A percentile compares a stretch with the other conserved stretches of the same genome.
Conservation (phyloP, 2,797 vertebrate species). For the Helarctos malayanus region DNA sequence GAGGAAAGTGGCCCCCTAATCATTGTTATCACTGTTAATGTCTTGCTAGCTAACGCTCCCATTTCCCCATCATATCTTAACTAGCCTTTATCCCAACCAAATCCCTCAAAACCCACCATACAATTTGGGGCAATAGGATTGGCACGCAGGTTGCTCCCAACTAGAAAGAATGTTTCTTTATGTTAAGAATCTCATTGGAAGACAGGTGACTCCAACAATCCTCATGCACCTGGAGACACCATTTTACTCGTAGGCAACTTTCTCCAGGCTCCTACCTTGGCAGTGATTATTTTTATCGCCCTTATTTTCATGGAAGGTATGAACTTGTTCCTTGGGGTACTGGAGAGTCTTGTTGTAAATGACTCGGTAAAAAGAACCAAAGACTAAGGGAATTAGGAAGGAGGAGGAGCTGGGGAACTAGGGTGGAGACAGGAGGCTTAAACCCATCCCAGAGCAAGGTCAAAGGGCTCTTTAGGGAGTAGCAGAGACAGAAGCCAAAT, state of each 20-base stretch:
- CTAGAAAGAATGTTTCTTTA: conserved; percentile 33
- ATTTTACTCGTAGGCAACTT: neutral
- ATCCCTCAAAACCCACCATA: neutral
- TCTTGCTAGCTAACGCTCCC: neutral
- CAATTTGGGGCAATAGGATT: neutral
- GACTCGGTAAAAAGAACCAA: conserved; percentile 27
- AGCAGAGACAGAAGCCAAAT: conserved; percentile 52
- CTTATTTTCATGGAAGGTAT: conserved; percentile 34
- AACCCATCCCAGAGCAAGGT: neutral
- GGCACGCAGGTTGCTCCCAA: neutral
- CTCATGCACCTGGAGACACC: neutral
- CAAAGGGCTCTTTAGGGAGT: neutral
- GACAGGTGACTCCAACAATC: neutral
- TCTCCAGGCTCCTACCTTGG: neutral
- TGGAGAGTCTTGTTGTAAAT: neutral
- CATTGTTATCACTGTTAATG: neutral
- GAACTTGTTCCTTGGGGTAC: conserved; percentile 28
- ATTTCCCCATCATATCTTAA: neutral
- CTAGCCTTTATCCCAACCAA: conserved; percentile 22
- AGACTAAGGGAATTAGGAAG: neutral
- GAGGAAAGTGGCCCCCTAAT: conserved; percentile 2
- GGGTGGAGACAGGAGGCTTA: neutral
- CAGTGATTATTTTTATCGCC: conserved; percentile 29
- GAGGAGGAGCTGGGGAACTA: neutral
- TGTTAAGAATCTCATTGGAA: neutral